Base-by-base conservation (phyloP, 2,888 invertebrate genomes). In the Hirtodrosophila trivittata region DNA sequence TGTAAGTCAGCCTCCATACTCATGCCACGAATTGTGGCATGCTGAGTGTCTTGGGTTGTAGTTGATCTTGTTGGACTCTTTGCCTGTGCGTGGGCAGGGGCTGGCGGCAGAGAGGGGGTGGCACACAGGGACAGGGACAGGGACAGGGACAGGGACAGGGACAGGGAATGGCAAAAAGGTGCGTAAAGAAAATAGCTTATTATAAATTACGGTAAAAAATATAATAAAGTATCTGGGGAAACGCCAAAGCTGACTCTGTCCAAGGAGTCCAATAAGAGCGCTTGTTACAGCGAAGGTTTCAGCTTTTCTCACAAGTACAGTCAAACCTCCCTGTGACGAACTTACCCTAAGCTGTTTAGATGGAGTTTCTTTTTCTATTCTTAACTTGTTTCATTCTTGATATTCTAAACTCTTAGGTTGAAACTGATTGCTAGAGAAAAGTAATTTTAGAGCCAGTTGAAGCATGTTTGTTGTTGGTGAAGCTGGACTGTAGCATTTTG, bases 171-270 rank as follows among this genome's bases (percentile, higher is more conserved):
- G 50, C 35, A 47, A 66, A 66, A 75, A 75, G 77, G 77, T 82
- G 86, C 76, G 76, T 76, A 74, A 74, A 78, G 76, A 51, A 87
- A 67, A 69, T 58, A 84, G 69, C 74, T 75, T 77, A 81, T 86
- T 84, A 84, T 86, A 84, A 86, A 82, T 82, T 74, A 86, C 66
- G 63, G 64, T 71, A 56, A 64, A 80, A 69, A 69, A 66, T 69
- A 70, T 56, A 75, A 78, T 55, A 71, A 82, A 70, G 57, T 62
- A 65, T 52, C 37, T 28, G 14, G 33, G 32, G 52, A 38, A 56
- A 57, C 30, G 21, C 28, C 47, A 13, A 69, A 68, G 62, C 52
- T 64, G 47, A 66, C 12, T 14, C 14, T 26, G 38, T 25, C 21
- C 12, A 12, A 30, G 38, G 12, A 39, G 18, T 5, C 41, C 16